Percentiles rank a stretch among this genome's conserved stretches.
phyloP scores from a whole-genome alignment of 1,140 invertebrate genomes.

The Ceratosolen solmsi region DNA sequence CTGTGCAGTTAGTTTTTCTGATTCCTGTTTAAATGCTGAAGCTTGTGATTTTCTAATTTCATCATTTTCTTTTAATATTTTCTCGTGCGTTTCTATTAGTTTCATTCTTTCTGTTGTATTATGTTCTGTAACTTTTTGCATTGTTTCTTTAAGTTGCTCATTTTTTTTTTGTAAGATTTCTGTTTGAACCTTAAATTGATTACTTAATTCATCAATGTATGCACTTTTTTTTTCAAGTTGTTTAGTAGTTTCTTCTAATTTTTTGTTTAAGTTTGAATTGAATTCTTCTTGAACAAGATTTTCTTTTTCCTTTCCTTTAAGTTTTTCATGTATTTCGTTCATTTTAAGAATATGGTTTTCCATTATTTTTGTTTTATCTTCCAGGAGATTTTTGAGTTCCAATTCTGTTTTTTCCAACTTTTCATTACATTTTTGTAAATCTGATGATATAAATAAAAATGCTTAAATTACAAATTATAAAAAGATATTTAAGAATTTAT shows the following conservation, averaged over 20 bases:
- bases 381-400: slow-evolving; percentile 62
- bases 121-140: too few relatives aligned
- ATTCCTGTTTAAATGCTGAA: slow-evolving; percentile 63
- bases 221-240: slow-evolving; percentile 61
- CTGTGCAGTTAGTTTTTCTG: slow-evolving; percentile 58
- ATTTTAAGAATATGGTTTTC: slow-evolving; percentile 69
- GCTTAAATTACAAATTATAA: background rate
- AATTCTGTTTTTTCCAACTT: slow-evolving; percentile 62
- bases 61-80: slow-evolving; percentile 69
- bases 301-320: slow-evolving; percentile 74
- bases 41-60: slow-evolving; percentile 58
- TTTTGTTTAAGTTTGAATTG: slow-evolving; percentile 67
- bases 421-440: slow-evolving; percentile 60
- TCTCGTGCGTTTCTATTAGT: too few relatives aligned
- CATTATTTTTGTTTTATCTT: slow-evolving; percentile 69
- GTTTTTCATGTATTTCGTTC: slow-evolving; percentile 70
- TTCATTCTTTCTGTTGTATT: too few relatives aligned
- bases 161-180: slow-evolving; percentile 67
- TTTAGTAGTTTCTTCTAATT: slow-evolving; percentile 56
- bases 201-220: slow-evolving; percentile 63
- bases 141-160: too few relatives aligned
- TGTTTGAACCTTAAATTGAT: slow-evolving; percentile 62
- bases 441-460: slow-evolving; percentile 5
- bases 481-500: background rate
- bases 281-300: slow-evolving; percentile 71